A percentile compares a stretch with the other conserved stretches of the same genome.
phyloP scores from a whole-genome alignment of 2,888 invertebrate species.

The Serripes groenlandicus region DNA sequence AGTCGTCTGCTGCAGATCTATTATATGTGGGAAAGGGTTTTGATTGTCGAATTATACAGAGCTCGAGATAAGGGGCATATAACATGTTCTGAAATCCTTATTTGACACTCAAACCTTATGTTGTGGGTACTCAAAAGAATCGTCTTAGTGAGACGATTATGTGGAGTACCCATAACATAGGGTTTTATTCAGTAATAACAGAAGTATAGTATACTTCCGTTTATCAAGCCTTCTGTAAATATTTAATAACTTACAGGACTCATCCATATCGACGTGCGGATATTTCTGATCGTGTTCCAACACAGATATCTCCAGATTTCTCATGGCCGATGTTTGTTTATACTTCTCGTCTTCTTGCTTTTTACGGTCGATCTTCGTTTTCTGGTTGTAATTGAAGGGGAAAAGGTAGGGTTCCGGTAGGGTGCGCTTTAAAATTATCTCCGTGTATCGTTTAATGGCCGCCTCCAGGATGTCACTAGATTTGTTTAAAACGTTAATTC shows the following conservation, averaged over 20 bases:
- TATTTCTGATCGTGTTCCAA: slow-evolving; percentile 39
- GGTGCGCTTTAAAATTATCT: slow-evolving; percentile 85
- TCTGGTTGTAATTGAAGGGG: slow-evolving; percentile 54
- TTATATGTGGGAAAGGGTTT: too few species aligned
- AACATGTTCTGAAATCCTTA: too few species aligned
- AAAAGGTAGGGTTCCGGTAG: slow-evolving; percentile 66
- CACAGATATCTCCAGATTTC: slow-evolving; percentile 39
- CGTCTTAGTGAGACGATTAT: too few species aligned
- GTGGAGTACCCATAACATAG: too few species aligned
- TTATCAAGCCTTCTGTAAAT: too few species aligned
- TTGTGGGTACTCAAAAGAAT: too few species aligned
- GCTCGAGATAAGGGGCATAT: too few species aligned
- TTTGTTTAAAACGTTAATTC: slow-evolving; percentile 79
- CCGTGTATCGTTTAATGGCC: slow-evolving; percentile 88
- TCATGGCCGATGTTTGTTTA: slow-evolving; percentile 33
- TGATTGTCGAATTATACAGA: too few species aligned
- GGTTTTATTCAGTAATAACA: too few species aligned
- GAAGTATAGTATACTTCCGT: too few species aligned
- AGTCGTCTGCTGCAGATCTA: too few species aligned
- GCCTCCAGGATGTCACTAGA: slow-evolving; percentile 88
- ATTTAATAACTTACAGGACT: slow-evolving; percentile 76
- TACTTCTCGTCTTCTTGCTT: slow-evolving; percentile 38
- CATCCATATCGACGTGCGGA: slow-evolving; percentile 69
- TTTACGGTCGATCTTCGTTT: slow-evolving; percentile 12
- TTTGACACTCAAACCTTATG: too few species aligned